A percentile compares a stretch with the other conserved stretches of the same genome.
Evolutionary conservation across 2,888 invertebrate species (phyloP).

Genomic region (Congeria kusceri): DNA sequence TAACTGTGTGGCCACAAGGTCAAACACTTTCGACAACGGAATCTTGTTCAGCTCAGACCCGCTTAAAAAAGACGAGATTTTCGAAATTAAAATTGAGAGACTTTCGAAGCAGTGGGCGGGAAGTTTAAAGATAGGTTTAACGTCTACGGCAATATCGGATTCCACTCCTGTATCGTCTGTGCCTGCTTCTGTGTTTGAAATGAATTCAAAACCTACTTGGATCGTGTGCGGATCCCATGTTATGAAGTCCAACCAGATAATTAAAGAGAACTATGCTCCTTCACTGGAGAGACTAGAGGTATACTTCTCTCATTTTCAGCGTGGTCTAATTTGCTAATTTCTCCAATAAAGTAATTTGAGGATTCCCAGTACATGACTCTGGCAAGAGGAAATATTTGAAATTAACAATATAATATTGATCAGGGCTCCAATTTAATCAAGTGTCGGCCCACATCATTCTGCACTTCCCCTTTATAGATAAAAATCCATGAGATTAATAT

Average conservation of each 20-base stretch:
- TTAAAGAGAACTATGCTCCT: slow-evolving; percentile 90
- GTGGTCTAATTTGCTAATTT: no score
- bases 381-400: no score
- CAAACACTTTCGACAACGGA: slow-evolving; percentile 87
- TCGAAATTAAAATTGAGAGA: slow-evolving; percentile 92
- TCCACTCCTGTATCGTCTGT: slow-evolving; percentile 87
- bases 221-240: slow-evolving; percentile 89
- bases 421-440: no score
- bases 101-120: slow-evolving; percentile 97
- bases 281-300: slow-evolving; percentile 92
- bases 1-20: slow-evolving; percentile 89
- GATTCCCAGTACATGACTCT: no score
- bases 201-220: slow-evolving; percentile 83
- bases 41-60: slow-evolving; percentile 91
- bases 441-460: no score
- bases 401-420: no score
- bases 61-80: slow-evolving; percentile 91
- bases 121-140: slow-evolving; percentile 95
- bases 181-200: slow-evolving; percentile 79
- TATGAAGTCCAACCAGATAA: slow-evolving; percentile 88
- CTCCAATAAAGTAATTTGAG: no score
- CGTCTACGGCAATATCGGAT: slow-evolving; percentile 90
- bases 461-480: no score
- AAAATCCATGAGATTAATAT: no score
- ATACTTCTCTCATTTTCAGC: no score